These are phyloP conservation scores for Pseudochaenichthys georgianus DNA, from an alignment of 2,797 vertebrate species.

Conservation along the genomic window DNA sequence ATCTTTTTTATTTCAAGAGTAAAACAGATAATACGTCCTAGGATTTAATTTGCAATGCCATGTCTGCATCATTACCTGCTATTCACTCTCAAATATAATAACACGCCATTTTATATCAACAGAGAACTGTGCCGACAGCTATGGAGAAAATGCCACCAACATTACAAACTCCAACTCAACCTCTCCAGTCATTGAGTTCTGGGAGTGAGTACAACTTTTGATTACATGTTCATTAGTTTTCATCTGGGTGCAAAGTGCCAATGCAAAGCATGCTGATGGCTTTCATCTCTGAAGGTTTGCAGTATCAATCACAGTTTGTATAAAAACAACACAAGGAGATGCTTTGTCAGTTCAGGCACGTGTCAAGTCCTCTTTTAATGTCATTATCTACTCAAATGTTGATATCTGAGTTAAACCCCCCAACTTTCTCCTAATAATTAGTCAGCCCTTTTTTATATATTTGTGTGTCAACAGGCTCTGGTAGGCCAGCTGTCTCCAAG, in stretches of 20 bases:
- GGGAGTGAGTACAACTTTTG: constrained; percentile 93
- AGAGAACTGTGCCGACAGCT: constrained; percentile 97
- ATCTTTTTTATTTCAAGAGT: background rate
- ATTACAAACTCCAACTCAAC: constrained; percentile 92
- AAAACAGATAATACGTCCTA: background rate
- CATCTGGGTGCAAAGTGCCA: background rate
- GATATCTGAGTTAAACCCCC: constrained; percentile 35
- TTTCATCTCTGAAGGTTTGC: constrained; percentile 10
- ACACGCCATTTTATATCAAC: constrained; percentile 37
- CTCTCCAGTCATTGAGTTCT: constrained; percentile 98
- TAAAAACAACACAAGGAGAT: background rate
- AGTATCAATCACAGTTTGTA: constrained; percentile 29
- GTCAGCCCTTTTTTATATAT: constrained; percentile 84
- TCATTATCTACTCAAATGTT: constrained; percentile 22
- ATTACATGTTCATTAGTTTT: background rate
- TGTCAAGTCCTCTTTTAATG: background rate
- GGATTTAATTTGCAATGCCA: background rate
- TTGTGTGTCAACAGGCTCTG: constrained; percentile 80
- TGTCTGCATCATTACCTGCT: background rate
- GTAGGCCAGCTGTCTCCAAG: constrained; percentile 83
- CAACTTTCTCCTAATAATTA: constrained; percentile 81
- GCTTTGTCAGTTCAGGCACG: constrained; percentile 1
- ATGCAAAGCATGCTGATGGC: background rate
- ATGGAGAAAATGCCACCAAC: constrained; percentile 94
- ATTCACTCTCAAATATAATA: background rate